Evolutionary conservation across 2,797 vertebrate genomes (phyloP).

Genomic region (Neoniphon sammara): DNA sequence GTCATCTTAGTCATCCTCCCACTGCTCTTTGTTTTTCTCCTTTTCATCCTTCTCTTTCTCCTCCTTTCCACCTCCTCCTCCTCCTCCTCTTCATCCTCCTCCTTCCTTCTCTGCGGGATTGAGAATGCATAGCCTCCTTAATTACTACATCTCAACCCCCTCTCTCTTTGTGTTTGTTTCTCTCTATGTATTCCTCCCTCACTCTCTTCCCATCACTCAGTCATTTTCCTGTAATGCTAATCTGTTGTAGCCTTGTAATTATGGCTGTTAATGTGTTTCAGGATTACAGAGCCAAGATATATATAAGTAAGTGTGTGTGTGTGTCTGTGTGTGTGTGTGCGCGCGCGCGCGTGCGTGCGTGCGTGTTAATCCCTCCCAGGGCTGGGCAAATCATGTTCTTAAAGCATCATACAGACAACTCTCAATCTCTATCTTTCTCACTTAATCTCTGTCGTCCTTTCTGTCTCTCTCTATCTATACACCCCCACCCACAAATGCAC

Average conservation of each 20-base stretch:
- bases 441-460: background rate
- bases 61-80: constrained; percentile 5
- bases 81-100: constrained; percentile 2
- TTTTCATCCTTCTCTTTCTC: constrained; percentile 20
- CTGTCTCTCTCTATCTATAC: background rate
- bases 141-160: constrained; percentile 5
- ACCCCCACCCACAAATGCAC: background rate
- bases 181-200: constrained; percentile 38
- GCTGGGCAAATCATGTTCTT: constrained; percentile 63
- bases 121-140: constrained; percentile 2
- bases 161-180: constrained; percentile 32
- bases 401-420: constrained; percentile 59
- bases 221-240: constrained; percentile 72
- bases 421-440: constrained; percentile 27
- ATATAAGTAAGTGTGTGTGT: constrained; percentile 23
- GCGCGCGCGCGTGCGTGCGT: no score
- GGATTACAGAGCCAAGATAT: constrained; percentile 74
- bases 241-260: constrained; percentile 77
- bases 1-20: constrained; percentile 19
- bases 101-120: constrained; percentile 17
- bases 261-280: constrained; percentile 74
- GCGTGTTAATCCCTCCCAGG: constrained; percentile 54
- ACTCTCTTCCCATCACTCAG: constrained; percentile 50
- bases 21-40: constrained; percentile 1
- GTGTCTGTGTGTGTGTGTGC: background rate